Percentiles rank a stretch among this genome's conserved stretches.
These are phyloP conservation scores for Uloborus plumipes DNA, from an alignment of 2,888 invertebrate genomes.

Conservation along the genomic window DNA sequence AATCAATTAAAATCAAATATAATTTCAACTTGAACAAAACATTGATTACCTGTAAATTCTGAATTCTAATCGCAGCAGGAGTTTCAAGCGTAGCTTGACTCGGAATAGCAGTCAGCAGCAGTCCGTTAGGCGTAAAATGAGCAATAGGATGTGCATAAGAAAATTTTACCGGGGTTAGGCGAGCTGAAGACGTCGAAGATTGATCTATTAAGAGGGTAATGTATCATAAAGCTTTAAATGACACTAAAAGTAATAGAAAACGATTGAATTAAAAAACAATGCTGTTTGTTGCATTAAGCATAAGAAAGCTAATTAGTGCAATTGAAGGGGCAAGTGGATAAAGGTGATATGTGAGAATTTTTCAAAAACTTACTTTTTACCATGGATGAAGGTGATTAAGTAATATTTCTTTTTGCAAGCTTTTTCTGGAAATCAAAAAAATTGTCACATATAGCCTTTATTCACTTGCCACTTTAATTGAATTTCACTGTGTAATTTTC, in stretches of 20 bases:
- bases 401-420: too few relatives aligned
- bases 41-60: slow-evolving; percentile 76
- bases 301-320: too few relatives aligned
- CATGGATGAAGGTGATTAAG: too few relatives aligned
- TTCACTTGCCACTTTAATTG: too few relatives aligned
- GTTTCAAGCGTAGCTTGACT: slow-evolving; percentile 85
- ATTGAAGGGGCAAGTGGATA: too few relatives aligned
- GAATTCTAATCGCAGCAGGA: slow-evolving; percentile 82
- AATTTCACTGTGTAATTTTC: too few relatives aligned
- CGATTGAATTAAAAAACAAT: too few relatives aligned
- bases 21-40: neutral
- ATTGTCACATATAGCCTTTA: too few relatives aligned
- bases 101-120: slow-evolving; percentile 83
- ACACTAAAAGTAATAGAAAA: neutral
- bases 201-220: slow-evolving; percentile 15
- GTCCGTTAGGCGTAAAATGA: slow-evolving; percentile 74
- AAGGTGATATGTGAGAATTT: too few relatives aligned
- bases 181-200: slow-evolving; percentile 44
- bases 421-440: too few relatives aligned
- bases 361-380: too few relatives aligned
- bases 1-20: neutral
- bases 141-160: slow-evolving; percentile 81
- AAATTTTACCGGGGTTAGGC: slow-evolving; percentile 75
- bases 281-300: too few relatives aligned
- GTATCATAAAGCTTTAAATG: neutral